Base-by-base conservation (phyloP, 2,888 invertebrate genomes). In the Steromphala cineraria region DNA sequence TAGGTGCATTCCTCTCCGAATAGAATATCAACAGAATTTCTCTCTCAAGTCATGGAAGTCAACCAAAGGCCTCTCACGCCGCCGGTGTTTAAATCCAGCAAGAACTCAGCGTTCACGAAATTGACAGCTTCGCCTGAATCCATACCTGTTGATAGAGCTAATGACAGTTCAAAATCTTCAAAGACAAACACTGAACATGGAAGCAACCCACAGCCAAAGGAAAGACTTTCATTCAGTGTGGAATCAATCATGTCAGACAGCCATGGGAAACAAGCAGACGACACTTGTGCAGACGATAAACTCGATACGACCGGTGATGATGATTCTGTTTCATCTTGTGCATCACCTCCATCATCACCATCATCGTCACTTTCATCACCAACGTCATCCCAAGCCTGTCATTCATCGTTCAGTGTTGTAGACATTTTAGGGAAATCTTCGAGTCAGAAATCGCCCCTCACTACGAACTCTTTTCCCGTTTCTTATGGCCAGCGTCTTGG, bases 381-480 rank as follows among this genome's bases (percentile, higher is more conserved):
- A 15, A 67, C 67, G 24, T 53, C 83, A 1, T 75, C 53, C 62
- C 80, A 77, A 21, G 83, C 82, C 75, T 74, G 81, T 17, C 85
- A 85, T 79, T 83, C 85, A 28, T 86, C 87, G 19, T 87, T 87
- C 82, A 87, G 86, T 80, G 85, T 87, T 80, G 85, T 83, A n/a
- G 87, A 84, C 78, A 87, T 87, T 74, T 81, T 87, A 31, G 86
- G 86, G 0, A 83, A 83, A 53, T 77, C 82, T 74, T 31, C 71
- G 19, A 46, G 36, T 17, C 75, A 77, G 67, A 78, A 71, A 53
- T 46, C 82, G 4, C 67, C 56, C 13, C 15, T 62, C 55, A 7
- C 56, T 46, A 36, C 55, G 31, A 46, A 53, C 53, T 15, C 77
- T 71, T 15, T 21, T 31, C 36, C 75, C 67, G 17, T 75, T 21